Base-by-base conservation (phyloP, 2,113 vertebrate genomes). In the Caretta caretta region DNA sequence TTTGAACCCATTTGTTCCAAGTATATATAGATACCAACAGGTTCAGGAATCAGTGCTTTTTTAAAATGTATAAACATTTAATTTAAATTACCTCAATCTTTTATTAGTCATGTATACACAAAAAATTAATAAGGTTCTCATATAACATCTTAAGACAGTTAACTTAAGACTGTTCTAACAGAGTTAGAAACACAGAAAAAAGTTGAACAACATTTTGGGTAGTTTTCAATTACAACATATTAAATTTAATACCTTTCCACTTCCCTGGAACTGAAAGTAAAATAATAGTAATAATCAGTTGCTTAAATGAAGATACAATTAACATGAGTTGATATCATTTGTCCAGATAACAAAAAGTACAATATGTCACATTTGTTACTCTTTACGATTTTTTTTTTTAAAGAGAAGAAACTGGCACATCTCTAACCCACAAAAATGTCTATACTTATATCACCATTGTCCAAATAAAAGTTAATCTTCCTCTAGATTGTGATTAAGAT, bases 401-500 rank as follows among this genome's bases (percentile, higher is more conserved):
- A 51, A 90, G 38, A 76, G 93, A 84, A 62, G 31, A 79, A 84
- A 90, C 31, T 62, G 48, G 48, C 54, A 65, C 80, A 90, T 56
- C 83, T 95, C 87, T 96, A 96, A 93, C 93, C 97, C 54, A 57
- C 83, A 90, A 38, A 76, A 93, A 88, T 53, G 82, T 95, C 94
- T 90, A 88, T 90, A 84, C 95, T 94, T 97, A 93, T 76, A 96
- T 89, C 81, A 49, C 76, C 89, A 91, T 89, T 80, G 79, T 85
- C 93, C 94, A 95, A 94, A 97, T 92, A 65, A 84, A 96, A 97
- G 95, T 82, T 90, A 90, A 38, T 94, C 88, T 89, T 94, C 87
- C 93, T 96, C 87, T 94, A 91, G 81, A 91, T 65, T 96, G 84
- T 51, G 92, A 42, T 96, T 94, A 95, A 95, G 80, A 95, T 46